Evolutionary conservation across 2,888 invertebrate genomes (phyloP).

Genomic region (Melanchra persicariae): DNA sequence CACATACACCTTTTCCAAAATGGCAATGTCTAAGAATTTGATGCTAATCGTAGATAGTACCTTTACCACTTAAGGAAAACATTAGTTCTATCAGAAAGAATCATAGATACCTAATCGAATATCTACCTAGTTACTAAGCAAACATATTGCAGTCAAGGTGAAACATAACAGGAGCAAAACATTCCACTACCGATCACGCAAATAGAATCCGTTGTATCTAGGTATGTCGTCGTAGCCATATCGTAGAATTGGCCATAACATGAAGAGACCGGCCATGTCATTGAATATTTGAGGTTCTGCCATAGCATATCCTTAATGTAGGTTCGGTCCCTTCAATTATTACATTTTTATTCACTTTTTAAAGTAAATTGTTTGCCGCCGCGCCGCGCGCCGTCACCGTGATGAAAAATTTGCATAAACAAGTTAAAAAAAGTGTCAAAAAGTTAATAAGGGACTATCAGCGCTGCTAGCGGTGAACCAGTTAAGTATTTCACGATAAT

Average conservation of each 20-base stretch:
- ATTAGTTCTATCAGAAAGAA: not conserved
- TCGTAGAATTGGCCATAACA: not conserved
- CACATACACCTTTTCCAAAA: not conserved
- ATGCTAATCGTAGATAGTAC: not conserved
- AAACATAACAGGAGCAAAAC: constrained; percentile 49
- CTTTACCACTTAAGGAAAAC: constrained; percentile 4
- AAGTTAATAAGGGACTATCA: no score
- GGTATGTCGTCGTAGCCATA: not conserved
- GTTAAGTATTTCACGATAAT: no score
- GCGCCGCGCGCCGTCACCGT: no score
- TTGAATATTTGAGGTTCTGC: no score
- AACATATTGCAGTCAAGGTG: constrained; percentile 53
- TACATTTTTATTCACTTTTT: no score
- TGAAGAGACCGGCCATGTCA: not conserved
- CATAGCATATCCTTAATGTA: no score
- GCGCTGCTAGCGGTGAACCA: no score
- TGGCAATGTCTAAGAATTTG: not conserved
- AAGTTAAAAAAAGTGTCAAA: no score
- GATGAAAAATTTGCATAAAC: no score
- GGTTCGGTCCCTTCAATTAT: no score
- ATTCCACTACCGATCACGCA: constrained; percentile 46
- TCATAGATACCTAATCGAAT: constrained; percentile 18
- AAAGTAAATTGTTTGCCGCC: no score
- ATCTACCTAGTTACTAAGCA: constrained; percentile 23
- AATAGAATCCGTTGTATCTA: constrained; percentile 36